Conservation (phyloP, 2,888 invertebrate species). For the Parthenolecanium corni region DNA sequence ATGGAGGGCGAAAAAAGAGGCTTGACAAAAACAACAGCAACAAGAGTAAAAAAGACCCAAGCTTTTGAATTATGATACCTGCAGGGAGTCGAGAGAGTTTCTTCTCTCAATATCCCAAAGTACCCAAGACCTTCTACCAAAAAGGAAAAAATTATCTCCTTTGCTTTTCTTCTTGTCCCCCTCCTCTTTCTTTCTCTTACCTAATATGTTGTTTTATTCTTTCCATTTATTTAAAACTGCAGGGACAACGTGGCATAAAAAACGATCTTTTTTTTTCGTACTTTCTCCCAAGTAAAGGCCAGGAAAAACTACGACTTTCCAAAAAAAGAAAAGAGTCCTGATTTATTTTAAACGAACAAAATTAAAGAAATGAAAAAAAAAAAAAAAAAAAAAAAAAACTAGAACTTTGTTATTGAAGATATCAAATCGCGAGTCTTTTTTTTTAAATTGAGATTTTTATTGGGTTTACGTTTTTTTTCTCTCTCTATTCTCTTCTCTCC, state of each 20-base stretch:
- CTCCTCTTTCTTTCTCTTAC: background rate
- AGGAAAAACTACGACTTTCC: background rate
- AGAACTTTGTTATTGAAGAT: background rate
- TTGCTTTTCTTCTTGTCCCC: background rate
- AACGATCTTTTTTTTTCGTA: background rate
- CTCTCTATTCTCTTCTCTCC: background rate
- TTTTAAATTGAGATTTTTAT: background rate
- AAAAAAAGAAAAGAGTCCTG: constrained; percentile 8
- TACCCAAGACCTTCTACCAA: no score
- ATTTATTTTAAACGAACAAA: constrained; percentile 20
- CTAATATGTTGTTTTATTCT: background rate
- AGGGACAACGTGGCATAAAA: background rate
- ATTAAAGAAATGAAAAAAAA: constrained; percentile 10
- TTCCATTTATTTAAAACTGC: background rate
- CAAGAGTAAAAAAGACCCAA: no score
- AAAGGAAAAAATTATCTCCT: background rate
- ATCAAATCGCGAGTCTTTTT: background rate
- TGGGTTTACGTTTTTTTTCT: background rate
- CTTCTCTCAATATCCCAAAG: no score
- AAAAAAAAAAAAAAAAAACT: background rate
- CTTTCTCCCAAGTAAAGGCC: background rate
- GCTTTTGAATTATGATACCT: no score
- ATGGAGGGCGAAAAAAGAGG: background rate
- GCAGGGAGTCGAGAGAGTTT: no score
- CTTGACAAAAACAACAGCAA: no score